phyloP scores from a whole-genome alignment of 2,113 vertebrate genomes.

The Aegotheles bennettii region DNA sequence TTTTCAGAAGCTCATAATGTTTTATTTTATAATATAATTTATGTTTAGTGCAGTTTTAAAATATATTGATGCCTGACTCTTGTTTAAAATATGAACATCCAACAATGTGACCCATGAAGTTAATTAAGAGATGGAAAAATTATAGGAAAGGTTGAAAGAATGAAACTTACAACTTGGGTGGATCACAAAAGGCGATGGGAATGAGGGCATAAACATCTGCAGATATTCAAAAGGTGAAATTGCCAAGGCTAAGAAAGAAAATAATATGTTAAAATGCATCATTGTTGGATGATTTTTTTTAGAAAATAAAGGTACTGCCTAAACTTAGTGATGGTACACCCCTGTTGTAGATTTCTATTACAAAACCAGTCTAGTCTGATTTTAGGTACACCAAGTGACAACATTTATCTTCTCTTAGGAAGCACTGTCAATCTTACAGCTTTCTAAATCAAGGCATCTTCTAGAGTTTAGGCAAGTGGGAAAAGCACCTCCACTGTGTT shows the following conservation, averaged over 20 bases:
- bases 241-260: not conserved
- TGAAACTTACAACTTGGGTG: not conserved
- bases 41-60: constrained; percentile 31
- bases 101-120: not conserved
- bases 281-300: not conserved
- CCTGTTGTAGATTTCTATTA: too few species aligned
- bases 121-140: constrained; percentile 22
- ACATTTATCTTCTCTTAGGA: too few species aligned
- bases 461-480: too few species aligned
- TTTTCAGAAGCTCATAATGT: constrained; percentile 54
- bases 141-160: not conserved
- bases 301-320: not conserved
- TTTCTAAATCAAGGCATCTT: too few species aligned
- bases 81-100: constrained; percentile 13
- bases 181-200: not conserved
- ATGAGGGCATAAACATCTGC: not conserved
- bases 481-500: not conserved
- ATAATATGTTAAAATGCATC: not conserved
- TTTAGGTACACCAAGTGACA: too few species aligned
- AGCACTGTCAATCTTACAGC: too few species aligned
- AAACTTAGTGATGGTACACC: too few species aligned
- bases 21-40: constrained; percentile 39
- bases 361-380: too few species aligned
- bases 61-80: not conserved
- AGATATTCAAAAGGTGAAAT: constrained; percentile 6